A percentile compares a stretch with the other conserved stretches of the same genome.
Conservation (phyloP, 2,113 vertebrate genomes). For the Cebus imitator region DNA sequence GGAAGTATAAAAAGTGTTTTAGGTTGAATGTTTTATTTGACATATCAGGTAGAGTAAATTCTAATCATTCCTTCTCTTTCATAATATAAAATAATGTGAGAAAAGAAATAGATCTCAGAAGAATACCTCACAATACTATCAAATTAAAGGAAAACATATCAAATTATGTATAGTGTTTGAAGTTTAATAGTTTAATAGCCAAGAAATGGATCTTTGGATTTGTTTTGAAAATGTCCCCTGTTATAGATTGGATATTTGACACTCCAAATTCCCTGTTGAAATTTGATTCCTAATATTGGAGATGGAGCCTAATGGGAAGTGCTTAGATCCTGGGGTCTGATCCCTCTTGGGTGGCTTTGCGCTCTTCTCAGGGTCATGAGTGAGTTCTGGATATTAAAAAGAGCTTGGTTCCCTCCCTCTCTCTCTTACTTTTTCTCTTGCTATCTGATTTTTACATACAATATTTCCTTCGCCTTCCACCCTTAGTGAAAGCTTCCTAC, state of each 20-base stretch:
- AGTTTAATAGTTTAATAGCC: neutral
- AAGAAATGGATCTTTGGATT: neutral
- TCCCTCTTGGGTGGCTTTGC: neutral
- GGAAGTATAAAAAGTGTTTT: neutral
- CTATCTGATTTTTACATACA: neutral
- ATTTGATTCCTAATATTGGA: neutral
- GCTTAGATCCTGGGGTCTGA: neutral
- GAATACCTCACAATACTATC: neutral
- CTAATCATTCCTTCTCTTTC: neutral
- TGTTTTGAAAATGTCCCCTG: neutral
- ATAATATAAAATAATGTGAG: neutral
- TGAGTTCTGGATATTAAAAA: neutral
- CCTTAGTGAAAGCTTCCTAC: neutral
- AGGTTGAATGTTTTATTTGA: neutral
- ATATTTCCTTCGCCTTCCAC: neutral
- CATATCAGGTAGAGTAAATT: neutral
- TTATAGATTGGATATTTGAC: neutral
- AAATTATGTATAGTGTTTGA: neutral
- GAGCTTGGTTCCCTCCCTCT: neutral
- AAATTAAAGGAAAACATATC: neutral
- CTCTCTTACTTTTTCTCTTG: neutral
- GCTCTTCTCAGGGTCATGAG: neutral
- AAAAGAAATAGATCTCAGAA: neutral
- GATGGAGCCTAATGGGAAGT: neutral
- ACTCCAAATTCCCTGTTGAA: neutral